Evolutionary conservation across 2,113 vertebrate genomes (phyloP).

Genomic region (Tapirus terrestris): DNA sequence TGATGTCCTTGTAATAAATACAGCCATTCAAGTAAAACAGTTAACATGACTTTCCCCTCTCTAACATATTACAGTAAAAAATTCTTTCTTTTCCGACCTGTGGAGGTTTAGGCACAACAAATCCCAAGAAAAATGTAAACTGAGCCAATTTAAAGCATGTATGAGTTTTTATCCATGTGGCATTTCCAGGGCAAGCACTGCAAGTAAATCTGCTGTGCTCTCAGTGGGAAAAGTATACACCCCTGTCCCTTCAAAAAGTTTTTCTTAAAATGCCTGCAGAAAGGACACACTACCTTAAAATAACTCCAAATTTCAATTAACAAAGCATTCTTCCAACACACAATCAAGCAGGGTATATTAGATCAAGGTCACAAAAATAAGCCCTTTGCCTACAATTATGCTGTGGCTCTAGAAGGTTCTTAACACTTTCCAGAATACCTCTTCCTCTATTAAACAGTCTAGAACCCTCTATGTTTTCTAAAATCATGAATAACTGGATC

Average conservation of each 20-base stretch:
- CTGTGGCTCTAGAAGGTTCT: neutral
- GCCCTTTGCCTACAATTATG: neutral
- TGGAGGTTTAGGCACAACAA: constrained; percentile 11
- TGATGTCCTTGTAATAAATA: neutral
- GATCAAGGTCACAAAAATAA: constrained; percentile 28
- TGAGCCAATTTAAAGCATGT: neutral
- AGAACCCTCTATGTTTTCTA: neutral
- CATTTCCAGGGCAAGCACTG: neutral
- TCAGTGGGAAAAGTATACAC: neutral
- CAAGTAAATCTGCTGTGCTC: neutral
- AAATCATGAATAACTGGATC: neutral
- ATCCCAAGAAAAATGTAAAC: neutral
- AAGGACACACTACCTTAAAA: neutral
- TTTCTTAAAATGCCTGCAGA: neutral
- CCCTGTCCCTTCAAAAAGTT: neutral
- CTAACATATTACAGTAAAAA: neutral
- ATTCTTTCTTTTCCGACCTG: neutral
- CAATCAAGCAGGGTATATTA: neutral
- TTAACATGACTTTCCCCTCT: neutral
- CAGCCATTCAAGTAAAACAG: neutral
- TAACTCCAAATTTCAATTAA: neutral
- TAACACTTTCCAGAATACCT: neutral
- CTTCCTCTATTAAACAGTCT: neutral
- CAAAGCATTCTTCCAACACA: neutral
- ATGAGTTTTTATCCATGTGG: neutral